A percentile compares a stretch with the other conserved stretches of the same genome.
Conservation (phyloP, 2,113 vertebrate genomes). For the Dryoscopus gambensis region DNA sequence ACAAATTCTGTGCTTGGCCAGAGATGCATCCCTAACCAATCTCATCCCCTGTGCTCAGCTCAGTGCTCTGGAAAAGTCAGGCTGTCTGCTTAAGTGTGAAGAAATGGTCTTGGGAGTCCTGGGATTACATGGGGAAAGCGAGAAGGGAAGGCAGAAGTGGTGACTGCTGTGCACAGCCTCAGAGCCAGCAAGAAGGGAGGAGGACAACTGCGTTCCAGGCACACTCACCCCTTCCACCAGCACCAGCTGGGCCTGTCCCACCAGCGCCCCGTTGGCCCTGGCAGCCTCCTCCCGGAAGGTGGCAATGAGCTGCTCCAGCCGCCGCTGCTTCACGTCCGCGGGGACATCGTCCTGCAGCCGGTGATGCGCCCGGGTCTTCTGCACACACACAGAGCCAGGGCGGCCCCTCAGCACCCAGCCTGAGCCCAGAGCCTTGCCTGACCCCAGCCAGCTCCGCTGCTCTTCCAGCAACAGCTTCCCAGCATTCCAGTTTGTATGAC, state of each 20-base stretch:
- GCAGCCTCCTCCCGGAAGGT: slow-evolving; percentile 43
- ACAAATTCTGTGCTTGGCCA: neutral
- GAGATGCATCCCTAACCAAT: neutral
- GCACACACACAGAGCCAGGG: neutral
- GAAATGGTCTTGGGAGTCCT: accelerated
- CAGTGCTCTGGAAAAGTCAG: neutral
- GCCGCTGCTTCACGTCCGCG: neutral
- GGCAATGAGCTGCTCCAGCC: slow-evolving; percentile 36
- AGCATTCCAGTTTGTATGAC: neutral
- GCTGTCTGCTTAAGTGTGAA: neutral
- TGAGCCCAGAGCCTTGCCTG: neutral
- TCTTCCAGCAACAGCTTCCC: neutral
- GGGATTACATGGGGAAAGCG: accelerated
- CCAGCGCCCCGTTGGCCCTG: neutral
- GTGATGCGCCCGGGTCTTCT: slow-evolving; percentile 38
- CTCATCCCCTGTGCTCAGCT: neutral
- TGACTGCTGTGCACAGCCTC: neutral
- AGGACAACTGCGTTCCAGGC: neutral
- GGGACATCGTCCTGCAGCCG: slow-evolving; percentile 42
- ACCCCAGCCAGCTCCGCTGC: neutral
- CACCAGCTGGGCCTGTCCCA: slow-evolving; percentile 48
- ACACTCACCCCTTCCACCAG: slow-evolving; percentile 60
- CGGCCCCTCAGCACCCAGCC: neutral
- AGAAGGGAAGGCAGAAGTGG: neutral
- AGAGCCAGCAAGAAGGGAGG: neutral